A percentile compares a stretch with the other conserved stretches of the same genome.
phyloP scores from a whole-genome alignment of 2,113 vertebrate genomes.

The Limnothrissa miodon region DNA sequence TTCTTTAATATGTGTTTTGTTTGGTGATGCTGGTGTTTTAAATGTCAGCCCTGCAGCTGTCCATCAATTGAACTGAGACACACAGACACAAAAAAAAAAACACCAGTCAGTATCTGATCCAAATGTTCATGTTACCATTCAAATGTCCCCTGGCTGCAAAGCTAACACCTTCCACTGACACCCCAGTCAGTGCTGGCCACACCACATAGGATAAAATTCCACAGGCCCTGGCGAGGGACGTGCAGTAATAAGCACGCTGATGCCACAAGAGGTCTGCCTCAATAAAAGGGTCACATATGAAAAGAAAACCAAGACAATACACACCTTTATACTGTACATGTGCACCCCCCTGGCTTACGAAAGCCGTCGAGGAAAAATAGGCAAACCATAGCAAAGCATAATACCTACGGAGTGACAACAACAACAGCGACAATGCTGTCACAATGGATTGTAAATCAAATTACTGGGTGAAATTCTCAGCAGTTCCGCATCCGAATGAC shows the following conservation, averaged over 20 bases:
- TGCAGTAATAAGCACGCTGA: background rate
- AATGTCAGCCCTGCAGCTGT: slow-evolving; percentile 72
- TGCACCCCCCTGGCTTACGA: background rate
- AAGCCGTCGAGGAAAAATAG: background rate
- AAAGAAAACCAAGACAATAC: background rate
- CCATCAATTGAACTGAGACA: slow-evolving; percentile 64
- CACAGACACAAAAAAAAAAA: slow-evolving; percentile 43
- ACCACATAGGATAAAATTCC: background rate
- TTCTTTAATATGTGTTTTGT: slow-evolving; percentile 69
- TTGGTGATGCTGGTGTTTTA: slow-evolving; percentile 67
- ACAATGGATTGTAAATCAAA: slow-evolving; percentile 73
- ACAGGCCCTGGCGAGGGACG: background rate
- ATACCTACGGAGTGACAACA: background rate
- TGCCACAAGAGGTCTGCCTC: background rate
- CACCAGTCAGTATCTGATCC: slow-evolving; percentile 62
- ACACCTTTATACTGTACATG: background rate
- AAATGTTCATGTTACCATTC: slow-evolving; percentile 68
- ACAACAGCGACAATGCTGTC: slow-evolving; percentile 54
- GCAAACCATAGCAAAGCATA: background rate
- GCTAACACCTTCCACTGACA: slow-evolving; percentile 61
- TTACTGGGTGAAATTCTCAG: slow-evolving; percentile 64
- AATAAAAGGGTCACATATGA: background rate
- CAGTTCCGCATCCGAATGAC: slow-evolving; percentile 55
- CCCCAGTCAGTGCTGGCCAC: background rate
- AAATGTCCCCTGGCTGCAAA: slow-evolving; percentile 64